A percentile compares a stretch with the other conserved stretches of the same genome.
Evolutionary conservation across 1,140 invertebrate genomes (phyloP).

Genomic region (Acyrthosiphon pisum): DNA sequence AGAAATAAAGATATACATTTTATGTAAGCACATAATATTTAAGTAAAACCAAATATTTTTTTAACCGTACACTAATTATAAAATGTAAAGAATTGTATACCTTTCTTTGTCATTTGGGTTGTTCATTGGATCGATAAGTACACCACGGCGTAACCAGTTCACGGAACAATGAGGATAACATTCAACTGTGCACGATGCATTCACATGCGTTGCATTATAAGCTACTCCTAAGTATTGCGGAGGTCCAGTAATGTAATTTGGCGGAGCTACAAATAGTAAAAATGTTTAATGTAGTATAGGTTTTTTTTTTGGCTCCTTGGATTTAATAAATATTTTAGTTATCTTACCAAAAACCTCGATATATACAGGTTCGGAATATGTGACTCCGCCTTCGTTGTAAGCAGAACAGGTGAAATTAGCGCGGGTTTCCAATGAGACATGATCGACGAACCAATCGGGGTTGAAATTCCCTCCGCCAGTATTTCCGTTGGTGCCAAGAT

Average conservation of each 20-base stretch:
- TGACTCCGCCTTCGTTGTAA: constrained; percentile 81
- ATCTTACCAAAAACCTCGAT: constrained; percentile 79
- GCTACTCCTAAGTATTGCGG: constrained; percentile 81
- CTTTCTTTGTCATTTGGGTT: constrained; percentile 19
- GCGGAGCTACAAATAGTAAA: constrained; percentile 71
- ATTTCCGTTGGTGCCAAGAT: neutral
- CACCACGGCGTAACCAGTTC: constrained; percentile 80
- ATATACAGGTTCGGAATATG: constrained; percentile 73
- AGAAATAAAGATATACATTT: neutral
- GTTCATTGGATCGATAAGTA: constrained; percentile 67
- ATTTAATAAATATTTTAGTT: neutral
- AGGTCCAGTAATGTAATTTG: constrained; percentile 83
- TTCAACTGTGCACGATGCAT: constrained; percentile 84
- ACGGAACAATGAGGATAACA: constrained; percentile 85
- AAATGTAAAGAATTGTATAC: neutral
- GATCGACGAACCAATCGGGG: constrained; percentile 77
- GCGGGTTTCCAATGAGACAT: constrained; percentile 79
- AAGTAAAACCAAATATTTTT: neutral
- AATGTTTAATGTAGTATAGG: neutral
- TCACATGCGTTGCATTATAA: constrained; percentile 74
- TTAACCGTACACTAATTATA: neutral
- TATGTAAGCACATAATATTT: neutral
- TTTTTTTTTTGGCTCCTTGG: neutral
- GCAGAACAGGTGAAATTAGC: constrained; percentile 88
- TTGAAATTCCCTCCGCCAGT: constrained; percentile 70